A percentile compares a stretch with the other conserved stretches of the same genome.
These are phyloP conservation scores for Leptinotarsa lineolata DNA, from an alignment of 1,140 invertebrate species.

Conservation along the genomic window DNA sequence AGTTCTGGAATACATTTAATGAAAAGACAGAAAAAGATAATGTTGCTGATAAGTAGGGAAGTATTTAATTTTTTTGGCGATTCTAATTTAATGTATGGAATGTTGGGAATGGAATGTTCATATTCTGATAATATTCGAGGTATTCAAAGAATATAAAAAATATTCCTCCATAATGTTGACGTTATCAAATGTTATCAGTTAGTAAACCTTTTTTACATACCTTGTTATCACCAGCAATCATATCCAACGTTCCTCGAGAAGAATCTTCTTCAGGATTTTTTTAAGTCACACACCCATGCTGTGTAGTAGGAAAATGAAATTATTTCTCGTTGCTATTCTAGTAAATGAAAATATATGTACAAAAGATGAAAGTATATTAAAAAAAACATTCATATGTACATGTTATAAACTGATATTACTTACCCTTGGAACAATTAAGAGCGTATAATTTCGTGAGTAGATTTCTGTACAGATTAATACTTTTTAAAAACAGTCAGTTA, in stretches of 20 bases:
- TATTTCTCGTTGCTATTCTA: constrained; percentile 3
- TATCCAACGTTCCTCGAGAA: neutral
- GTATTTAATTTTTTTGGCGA: too few species aligned
- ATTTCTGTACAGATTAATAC: constrained; percentile 6
- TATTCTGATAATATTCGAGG: too few species aligned
- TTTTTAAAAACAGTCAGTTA: neutral
- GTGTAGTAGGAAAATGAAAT: constrained; percentile 7
- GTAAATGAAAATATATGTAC: constrained; percentile 7
- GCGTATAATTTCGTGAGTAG: neutral
- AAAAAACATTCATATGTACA: neutral
- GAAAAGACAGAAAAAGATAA: too few species aligned
- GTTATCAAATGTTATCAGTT: neutral
- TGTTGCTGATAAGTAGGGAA: too few species aligned
- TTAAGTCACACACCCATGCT: constrained; percentile 12
- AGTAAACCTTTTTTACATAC: constrained; percentile 10
- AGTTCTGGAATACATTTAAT: too few species aligned
- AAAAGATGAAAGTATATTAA: neutral
- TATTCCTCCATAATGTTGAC: too few species aligned
- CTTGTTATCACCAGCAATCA: neutral
- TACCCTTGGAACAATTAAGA: neutral
- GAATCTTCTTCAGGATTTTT: neutral
- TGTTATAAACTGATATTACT: neutral
- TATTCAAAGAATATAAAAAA: too few species aligned
- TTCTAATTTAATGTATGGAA: too few species aligned
- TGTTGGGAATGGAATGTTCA: too few species aligned